These are phyloP conservation scores for Lontra canadensis DNA, from an alignment of 2,113 vertebrate species.

Conservation along the genomic window DNA sequence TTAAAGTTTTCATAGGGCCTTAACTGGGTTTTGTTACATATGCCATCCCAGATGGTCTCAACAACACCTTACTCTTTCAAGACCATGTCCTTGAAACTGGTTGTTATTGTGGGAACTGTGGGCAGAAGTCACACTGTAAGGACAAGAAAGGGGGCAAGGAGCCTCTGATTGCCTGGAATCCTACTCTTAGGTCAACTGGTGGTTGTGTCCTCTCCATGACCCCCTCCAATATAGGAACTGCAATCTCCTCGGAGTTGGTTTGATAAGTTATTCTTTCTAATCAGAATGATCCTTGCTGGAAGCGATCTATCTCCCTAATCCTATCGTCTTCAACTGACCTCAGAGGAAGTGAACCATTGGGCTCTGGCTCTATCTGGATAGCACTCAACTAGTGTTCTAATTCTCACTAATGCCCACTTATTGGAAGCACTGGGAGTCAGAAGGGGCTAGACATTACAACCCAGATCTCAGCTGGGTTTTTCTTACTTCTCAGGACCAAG, in stretches of 20 bases:
- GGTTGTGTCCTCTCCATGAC: background rate
- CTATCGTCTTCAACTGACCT: background rate
- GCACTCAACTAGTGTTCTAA: background rate
- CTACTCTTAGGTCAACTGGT: background rate
- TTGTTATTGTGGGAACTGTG: background rate
- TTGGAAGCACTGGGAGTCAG: background rate
- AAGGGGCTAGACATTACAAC: background rate
- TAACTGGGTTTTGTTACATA: background rate
- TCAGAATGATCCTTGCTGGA: background rate
- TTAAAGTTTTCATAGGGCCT: background rate
- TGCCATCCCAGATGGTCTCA: background rate
- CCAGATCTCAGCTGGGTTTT: background rate
- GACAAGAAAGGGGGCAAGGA: background rate
- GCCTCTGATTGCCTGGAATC: no score
- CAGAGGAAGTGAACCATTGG: background rate
- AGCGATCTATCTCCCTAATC: background rate
- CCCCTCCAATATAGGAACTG: background rate
- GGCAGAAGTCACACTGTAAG: background rate
- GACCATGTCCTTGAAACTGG: background rate
- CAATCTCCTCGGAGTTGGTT: background rate
- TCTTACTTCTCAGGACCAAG: background rate
- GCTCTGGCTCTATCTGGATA: background rate
- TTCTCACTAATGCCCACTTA: background rate
- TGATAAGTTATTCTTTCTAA: background rate
- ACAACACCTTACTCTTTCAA: background rate